Evolutionary conservation across 2,113 vertebrate genomes (phyloP), one percentile per base, ranked within the genome.

Genomic region (Ceyx margarethae): DNA sequence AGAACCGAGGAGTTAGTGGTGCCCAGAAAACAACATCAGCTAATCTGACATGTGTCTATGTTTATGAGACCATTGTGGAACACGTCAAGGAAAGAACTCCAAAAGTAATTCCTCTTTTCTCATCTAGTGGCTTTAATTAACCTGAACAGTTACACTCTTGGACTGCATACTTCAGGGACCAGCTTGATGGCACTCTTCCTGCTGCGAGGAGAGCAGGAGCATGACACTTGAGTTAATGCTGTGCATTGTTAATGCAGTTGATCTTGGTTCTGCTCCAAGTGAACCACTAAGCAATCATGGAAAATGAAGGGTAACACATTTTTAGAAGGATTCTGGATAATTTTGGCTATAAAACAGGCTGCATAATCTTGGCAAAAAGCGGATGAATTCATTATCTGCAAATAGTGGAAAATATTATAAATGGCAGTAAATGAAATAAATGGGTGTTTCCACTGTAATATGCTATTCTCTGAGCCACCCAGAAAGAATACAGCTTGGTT

Each of bases 351-450:
- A 90, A 96, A 95, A 92, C 95, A 93, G 93, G 92, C 95, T 96
- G 95, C 82, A 97, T 98, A 97, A 97, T 96, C 97, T 97, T 98
- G 97, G 89, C 91, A 91, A 94, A 95, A 97, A 96, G 94, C 96
- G 83, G 95, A 96, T 97, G 95, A 96, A 97, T 97, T 98, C 96
- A 97, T 97, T 97, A 97, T 97, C 97, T 97, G 94, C 96, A 97
- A 97, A 96, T 97, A 97, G 97, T 98, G 97, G 98, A 98, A 98
- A 98, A 97, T 98, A 97, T 98, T 98, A 97, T 97, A 97, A 97
- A 97, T 96, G 97, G 97, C 98, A 98, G 90, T 98, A 97, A 98
- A 97, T 97, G 97, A 98, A 98, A 97, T 98, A 95, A 97, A 96
- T 97, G 97, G 98, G 97, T 97, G 97, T 98, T 97, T 97, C 97